These are phyloP conservation scores for Dryoscopus gambensis DNA, from an alignment of 2,113 vertebrate species.

Conservation along the genomic window DNA sequence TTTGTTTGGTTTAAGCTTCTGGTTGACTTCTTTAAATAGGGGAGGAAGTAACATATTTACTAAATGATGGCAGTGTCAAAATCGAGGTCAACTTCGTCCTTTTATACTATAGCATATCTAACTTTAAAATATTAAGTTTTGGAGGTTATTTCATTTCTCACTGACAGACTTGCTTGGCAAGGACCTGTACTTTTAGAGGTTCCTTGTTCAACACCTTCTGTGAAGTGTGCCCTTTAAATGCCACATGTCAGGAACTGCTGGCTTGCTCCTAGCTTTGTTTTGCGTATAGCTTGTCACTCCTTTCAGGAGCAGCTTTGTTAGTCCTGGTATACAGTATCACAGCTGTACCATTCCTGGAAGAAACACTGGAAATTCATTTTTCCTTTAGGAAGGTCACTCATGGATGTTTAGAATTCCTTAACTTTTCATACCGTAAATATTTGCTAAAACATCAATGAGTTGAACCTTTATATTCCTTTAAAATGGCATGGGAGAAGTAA, in stretches of 20 bases:
- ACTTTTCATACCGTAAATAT: background rate
- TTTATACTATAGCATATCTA: background rate
- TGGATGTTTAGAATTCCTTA: background rate
- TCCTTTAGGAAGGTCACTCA: background rate
- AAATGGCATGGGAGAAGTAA: background rate
- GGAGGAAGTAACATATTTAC: background rate
- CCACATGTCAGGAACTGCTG: background rate
- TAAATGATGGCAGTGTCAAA: background rate
- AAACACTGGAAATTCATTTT: background rate
- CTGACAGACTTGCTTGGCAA: background rate
- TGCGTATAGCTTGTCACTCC: background rate
- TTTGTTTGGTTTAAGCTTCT: background rate
- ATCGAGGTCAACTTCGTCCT: background rate
- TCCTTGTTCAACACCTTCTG: background rate
- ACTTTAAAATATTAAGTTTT: background rate
- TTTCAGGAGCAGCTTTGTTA: background rate
- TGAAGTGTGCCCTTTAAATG: background rate
- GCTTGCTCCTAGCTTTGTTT: background rate
- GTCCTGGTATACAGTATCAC: background rate
- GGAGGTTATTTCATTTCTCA: background rate
- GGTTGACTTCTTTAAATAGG: background rate
- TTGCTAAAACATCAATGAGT: background rate
- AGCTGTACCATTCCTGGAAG: background rate
- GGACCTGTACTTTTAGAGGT: background rate
- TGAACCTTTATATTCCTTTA: background rate